Base-by-base conservation (phyloP, 2,888 invertebrate species). In the Aporophyla nigra region DNA sequence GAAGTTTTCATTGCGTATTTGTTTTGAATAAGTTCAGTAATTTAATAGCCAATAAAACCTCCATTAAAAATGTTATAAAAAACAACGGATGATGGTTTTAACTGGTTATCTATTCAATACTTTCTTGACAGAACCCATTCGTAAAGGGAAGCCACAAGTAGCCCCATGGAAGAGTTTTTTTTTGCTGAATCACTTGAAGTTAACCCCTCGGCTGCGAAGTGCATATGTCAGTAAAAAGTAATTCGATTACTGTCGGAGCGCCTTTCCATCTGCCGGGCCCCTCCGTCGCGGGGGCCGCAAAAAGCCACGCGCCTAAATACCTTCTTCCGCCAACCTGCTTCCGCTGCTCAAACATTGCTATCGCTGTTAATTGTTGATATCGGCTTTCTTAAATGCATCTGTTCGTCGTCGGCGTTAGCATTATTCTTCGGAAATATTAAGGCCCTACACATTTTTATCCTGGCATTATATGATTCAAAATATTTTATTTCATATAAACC, bases 241-340 rank as follows among this genome's bases (percentile, higher is more conserved):
- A 93, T 88, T 91, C 90, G 92, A 94, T 91, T 90, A 91, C 89
- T 83, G 78, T 78, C 81, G 71, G 85, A 84, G 82, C 82, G 76
- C 80, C 76, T 89, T 89, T 92, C 92, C 94, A 93, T 93, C 94
- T 94, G 95, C 91, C 93, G 89, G 92, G 90, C 93, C 78, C 93
- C 92, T 91, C 87, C 78, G 81, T 80, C 80, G 86, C 81, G 80
- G 80, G 84, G 84, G 84, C 82, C 87, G 92, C 92, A 93, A 94
- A 95, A 95, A 95, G 93, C 92, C 93, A 93, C 92, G 92, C 92
- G 91, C 90, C 91, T 88, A 88, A 88, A 88, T 88, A 89, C 86
- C 91, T 90, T 88, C 93, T 94, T 94, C 94, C 94, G 93, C 91
- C 92, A 94, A 93, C 92, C 94, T 94, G 95, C 92, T 95, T 95